These are phyloP conservation scores for Brachyopa scutellaris DNA, from an alignment of 2,888 invertebrate species.

Conservation along the genomic window DNA sequence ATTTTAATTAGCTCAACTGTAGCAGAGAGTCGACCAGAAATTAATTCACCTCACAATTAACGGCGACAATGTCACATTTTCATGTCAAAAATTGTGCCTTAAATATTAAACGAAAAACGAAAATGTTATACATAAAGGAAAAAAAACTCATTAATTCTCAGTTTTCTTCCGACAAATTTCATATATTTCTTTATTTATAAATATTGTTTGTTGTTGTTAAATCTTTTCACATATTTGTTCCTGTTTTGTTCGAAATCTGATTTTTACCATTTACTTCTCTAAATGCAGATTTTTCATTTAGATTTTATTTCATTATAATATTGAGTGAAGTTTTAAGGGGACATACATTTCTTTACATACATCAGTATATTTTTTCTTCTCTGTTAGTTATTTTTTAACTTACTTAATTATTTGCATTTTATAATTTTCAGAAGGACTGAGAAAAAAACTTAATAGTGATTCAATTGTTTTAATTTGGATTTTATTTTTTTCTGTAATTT, in stretches of 20 bases:
- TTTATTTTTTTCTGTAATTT: slow-evolving; percentile 23
- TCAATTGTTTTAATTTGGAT: slow-evolving; percentile 1
- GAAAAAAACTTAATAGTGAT: slow-evolving; percentile 58
- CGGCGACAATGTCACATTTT: too few species aligned
- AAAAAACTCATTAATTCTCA: slow-evolving; percentile 61
- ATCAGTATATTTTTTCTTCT: background rate
- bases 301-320: slow-evolving; percentile 28
- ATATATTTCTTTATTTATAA: slow-evolving; percentile 51
- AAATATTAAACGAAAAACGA: background rate
- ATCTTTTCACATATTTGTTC: slow-evolving; percentile 33
- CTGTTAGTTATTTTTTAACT: background rate
- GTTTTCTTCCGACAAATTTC: slow-evolving; percentile 61
- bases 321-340: slow-evolving; percentile 25
- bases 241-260: slow-evolving; percentile 14
- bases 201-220: slow-evolving; percentile 27
- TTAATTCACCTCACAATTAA: too few species aligned
- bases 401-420: slow-evolving; percentile 26
- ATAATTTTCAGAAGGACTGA: slow-evolving; percentile 59
- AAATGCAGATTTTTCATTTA: slow-evolving; percentile 18
- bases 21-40: too few species aligned
- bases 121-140: too few species aligned
- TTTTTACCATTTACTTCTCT: slow-evolving; percentile 34
- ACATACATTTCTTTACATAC: slow-evolving; percentile 18
- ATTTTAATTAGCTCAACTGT: too few species aligned
- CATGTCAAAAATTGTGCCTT: too few species aligned